phyloP scores from a whole-genome alignment of 2,888 invertebrate genomes.

The Cheilosia pagana region DNA sequence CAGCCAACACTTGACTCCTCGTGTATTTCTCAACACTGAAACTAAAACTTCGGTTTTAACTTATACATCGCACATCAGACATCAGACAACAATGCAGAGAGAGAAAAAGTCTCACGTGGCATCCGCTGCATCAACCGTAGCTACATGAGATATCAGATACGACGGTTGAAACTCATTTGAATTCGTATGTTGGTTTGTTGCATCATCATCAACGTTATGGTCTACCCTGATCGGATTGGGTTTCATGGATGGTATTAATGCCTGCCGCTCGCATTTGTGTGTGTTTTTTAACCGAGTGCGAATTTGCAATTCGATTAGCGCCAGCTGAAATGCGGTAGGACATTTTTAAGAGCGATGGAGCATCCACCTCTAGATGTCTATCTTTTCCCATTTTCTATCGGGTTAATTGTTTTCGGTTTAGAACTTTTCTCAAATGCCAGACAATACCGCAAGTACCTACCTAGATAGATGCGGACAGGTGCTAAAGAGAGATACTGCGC shows the following conservation, averaged over 20 bases:
- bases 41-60: slow-evolving; percentile 54
- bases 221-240: slow-evolving; percentile 50
- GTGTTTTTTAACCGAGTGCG: not conserved
- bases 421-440: slow-evolving; percentile 2
- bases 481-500: slow-evolving; percentile 12
- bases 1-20: slow-evolving; percentile 46
- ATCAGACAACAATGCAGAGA: slow-evolving; percentile 40
- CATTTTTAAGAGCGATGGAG: not conserved
- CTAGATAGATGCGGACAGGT: slow-evolving; percentile 11
- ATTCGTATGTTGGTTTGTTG: slow-evolving; percentile 64
- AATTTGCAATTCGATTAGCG: not conserved
- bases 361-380: not conserved
- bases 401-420: slow-evolving; percentile 13
- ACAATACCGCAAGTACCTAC: slow-evolving; percentile 4
- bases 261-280: not conserved
- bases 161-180: slow-evolving; percentile 65
- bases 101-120: slow-evolving; percentile 52
- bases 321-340: not conserved
- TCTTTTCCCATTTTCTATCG: not conserved
- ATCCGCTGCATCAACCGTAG: slow-evolving; percentile 18
- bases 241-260: slow-evolving; percentile 22
- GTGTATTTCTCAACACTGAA: slow-evolving; percentile 59
- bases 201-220: slow-evolving; percentile 54
- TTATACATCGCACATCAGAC: slow-evolving; percentile 38
- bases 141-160: slow-evolving; percentile 51